phyloP scores from a whole-genome alignment of 2,113 vertebrate genomes.

The Mus pahari region DNA sequence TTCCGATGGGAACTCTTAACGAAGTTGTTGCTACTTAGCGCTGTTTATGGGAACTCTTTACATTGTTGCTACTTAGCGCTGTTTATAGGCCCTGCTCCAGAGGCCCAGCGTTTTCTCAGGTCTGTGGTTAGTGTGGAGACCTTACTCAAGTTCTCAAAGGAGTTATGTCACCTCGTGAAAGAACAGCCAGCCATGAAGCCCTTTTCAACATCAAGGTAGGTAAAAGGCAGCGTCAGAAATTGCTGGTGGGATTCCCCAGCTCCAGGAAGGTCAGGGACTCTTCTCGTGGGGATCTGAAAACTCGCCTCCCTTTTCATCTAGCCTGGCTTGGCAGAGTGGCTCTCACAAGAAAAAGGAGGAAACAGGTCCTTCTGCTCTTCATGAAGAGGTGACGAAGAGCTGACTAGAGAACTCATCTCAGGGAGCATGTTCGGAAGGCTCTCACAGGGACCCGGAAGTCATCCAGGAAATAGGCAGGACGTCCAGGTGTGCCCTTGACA shows the following conservation, averaged over 20 bases:
- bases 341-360: no score
- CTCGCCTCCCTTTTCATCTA: neutral
- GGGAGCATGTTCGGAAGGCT: slow-evolving; percentile 82
- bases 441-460: slow-evolving; percentile 91
- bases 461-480: slow-evolving; percentile 94
- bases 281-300: neutral
- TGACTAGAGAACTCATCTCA: neutral
- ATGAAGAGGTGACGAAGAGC: neutral
- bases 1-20: neutral
- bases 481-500: slow-evolving; percentile 92
- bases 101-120: neutral
- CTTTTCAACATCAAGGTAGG: neutral
- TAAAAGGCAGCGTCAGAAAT: neutral
- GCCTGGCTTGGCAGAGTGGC: neutral
- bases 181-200: neutral
- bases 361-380: neutral
- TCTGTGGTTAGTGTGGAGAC: neutral
- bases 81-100: neutral
- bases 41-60: neutral
- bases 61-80: neutral
- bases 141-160: neutral
- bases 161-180: neutral
- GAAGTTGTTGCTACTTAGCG: neutral
- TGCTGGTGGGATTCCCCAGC: no score
- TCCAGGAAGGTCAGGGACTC: neutral